These are phyloP conservation scores for Saturnia pavonia DNA, from an alignment of 2,888 invertebrate genomes.

Conservation along the genomic window DNA sequence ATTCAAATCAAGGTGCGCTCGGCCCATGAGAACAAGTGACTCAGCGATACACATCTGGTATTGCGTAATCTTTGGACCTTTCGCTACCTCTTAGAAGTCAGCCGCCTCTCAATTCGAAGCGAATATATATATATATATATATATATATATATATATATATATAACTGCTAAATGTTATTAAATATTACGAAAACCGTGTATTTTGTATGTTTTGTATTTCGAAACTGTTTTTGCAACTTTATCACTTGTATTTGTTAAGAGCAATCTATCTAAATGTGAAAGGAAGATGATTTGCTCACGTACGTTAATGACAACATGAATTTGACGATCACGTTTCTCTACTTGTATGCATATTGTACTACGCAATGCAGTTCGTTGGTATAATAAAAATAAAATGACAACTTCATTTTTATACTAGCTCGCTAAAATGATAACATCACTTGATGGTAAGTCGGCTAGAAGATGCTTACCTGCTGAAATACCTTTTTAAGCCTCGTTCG, in stretches of 20 bases:
- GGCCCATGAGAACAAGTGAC: not conserved
- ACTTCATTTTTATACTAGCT: no score
- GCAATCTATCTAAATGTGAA: slow-evolving; percentile 14
- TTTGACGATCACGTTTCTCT: not conserved
- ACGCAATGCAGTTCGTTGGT: not conserved
- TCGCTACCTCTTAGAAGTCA: not conserved
- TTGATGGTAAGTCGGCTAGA: no score
- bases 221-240: slow-evolving; percentile 8
- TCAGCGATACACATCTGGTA: slow-evolving; percentile 1
- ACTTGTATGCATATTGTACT: not conserved
- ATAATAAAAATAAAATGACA: no score
- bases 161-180: not conserved
- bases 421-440: no score
- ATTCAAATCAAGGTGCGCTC: not conserved
- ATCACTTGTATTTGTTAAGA: slow-evolving; percentile 12
- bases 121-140: no score
- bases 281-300: slow-evolving; percentile 13
- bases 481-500: no score
- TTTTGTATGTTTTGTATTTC: slow-evolving; percentile 11
- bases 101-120: slow-evolving; percentile 1
- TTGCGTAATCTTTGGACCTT: slow-evolving; percentile 7
- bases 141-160: no score
- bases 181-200: slow-evolving; percentile 9
- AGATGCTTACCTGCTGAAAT: no score
- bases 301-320: not conserved